Evolutionary conservation across 2,888 invertebrate genomes (phyloP).

Genomic region (Orthosia cruda): DNA sequence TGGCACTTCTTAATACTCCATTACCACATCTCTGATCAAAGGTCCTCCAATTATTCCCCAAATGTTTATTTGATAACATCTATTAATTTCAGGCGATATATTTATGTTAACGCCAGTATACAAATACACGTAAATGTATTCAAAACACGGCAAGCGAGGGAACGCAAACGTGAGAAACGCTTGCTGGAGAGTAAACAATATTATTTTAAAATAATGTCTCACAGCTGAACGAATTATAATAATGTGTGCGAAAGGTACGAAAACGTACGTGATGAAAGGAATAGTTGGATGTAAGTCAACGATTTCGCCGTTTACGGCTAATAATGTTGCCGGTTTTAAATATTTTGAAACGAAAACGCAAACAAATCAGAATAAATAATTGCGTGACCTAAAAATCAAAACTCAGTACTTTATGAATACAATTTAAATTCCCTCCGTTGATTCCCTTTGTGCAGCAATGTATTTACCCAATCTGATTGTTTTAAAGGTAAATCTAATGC

Average conservation of each 20-base stretch:
- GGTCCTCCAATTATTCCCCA: constrained; percentile 29
- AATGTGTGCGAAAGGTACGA: constrained; percentile 57
- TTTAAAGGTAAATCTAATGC: no score
- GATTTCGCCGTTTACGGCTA: constrained; percentile 30
- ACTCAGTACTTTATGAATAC: not conserved
- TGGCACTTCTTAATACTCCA: constrained; percentile 19
- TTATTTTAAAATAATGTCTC: constrained; percentile 78
- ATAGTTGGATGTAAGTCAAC: constrained; percentile 52
- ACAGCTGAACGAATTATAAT: constrained; percentile 71
- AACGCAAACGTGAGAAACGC: constrained; percentile 70
- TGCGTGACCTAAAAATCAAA: constrained; percentile 5
- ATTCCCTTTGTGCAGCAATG: not conserved
- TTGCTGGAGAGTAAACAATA: constrained; percentile 72
- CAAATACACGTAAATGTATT: constrained; percentile 62
- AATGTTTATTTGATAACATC: constrained; percentile 57
- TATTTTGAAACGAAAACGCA: constrained; percentile 33
- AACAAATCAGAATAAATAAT: constrained; percentile 12
- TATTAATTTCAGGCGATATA: constrained; percentile 66
- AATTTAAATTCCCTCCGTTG: constrained; percentile 7
- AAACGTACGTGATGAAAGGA: constrained; percentile 28
- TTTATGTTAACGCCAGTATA: constrained; percentile 59
- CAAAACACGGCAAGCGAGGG: constrained; percentile 65
- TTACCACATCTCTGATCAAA: constrained; percentile 29
- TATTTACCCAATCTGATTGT: not conserved
- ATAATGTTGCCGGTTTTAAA: constrained; percentile 21